Evolutionary conservation across 2,113 vertebrate species (phyloP).

Genomic region (Hippolais icterina): DNA sequence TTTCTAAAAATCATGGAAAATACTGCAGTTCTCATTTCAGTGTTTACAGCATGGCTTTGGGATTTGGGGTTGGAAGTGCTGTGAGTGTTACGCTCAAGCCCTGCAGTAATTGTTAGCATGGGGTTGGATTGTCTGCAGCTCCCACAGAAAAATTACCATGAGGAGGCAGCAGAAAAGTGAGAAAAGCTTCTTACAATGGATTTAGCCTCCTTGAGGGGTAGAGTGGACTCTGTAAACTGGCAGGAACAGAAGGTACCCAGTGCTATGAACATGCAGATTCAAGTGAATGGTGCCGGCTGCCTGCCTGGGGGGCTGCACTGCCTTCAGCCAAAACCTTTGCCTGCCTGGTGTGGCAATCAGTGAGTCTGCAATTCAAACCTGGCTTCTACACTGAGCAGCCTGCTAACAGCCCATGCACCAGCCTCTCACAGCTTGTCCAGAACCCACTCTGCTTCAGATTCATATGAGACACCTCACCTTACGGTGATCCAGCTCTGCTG

Average conservation of each 20-base stretch:
- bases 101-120: background rate
- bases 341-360: background rate
- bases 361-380: background rate
- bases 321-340: background rate
- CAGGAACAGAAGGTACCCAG: background rate
- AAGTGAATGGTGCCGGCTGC: background rate
- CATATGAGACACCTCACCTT: background rate
- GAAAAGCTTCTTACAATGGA: background rate
- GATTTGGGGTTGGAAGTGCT: background rate
- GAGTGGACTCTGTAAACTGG: background rate
- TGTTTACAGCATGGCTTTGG: background rate
- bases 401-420: fast-evolving
- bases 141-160: background rate
- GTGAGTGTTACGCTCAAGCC: background rate
- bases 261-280: background rate
- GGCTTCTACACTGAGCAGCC: background rate
- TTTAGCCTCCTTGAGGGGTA: background rate
- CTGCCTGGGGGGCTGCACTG: background rate
- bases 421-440: background rate
- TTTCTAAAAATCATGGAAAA: background rate
- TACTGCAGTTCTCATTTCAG: background rate
- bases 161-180: background rate
- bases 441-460: fast-evolving
- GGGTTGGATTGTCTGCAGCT: background rate
- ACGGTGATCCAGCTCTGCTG: background rate